phyloP scores from a whole-genome alignment of 2,113 vertebrate species.

The Mobula hypostoma region DNA sequence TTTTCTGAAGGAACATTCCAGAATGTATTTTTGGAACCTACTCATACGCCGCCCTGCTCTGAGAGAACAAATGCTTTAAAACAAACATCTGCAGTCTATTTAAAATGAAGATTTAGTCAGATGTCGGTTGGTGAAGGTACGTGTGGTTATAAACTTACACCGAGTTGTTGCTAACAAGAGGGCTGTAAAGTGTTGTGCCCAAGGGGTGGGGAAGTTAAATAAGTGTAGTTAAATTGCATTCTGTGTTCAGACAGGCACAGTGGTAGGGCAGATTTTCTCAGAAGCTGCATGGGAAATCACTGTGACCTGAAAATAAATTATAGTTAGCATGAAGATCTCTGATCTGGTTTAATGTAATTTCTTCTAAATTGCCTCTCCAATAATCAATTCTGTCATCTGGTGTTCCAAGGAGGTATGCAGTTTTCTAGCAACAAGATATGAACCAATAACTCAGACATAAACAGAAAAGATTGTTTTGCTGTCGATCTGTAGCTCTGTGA shows the following conservation, averaged over 20 bases:
- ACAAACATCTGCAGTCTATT: conserved; percentile 8
- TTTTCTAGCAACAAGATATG: not conserved
- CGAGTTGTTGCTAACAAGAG: not conserved
- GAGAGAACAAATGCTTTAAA: conserved; percentile 3
- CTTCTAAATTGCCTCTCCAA: not conserved
- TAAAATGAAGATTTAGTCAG: conserved; percentile 19
- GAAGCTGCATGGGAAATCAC: not conserved
- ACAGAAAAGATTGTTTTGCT: not conserved
- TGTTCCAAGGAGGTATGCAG: not conserved
- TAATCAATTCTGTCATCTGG: not conserved
- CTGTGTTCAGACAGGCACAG: not conserved
- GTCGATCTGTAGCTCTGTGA: not conserved
- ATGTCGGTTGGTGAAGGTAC: not conserved
- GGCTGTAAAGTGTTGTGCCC: not conserved
- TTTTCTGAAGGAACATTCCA: conserved; percentile 20
- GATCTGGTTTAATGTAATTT: not conserved
- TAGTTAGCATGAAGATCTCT: not conserved
- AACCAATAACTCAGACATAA: too few species aligned
- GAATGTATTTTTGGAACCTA: conserved; percentile 31
- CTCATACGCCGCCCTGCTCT: conserved; percentile 1
- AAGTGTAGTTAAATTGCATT: not conserved
- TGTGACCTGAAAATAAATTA: not conserved
- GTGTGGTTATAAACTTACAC: not conserved
- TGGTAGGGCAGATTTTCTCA: not conserved
- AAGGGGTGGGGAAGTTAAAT: not conserved